These are phyloP conservation scores for Penelope pileata DNA, from an alignment of 2,113 vertebrate species.

Conservation along the genomic window DNA sequence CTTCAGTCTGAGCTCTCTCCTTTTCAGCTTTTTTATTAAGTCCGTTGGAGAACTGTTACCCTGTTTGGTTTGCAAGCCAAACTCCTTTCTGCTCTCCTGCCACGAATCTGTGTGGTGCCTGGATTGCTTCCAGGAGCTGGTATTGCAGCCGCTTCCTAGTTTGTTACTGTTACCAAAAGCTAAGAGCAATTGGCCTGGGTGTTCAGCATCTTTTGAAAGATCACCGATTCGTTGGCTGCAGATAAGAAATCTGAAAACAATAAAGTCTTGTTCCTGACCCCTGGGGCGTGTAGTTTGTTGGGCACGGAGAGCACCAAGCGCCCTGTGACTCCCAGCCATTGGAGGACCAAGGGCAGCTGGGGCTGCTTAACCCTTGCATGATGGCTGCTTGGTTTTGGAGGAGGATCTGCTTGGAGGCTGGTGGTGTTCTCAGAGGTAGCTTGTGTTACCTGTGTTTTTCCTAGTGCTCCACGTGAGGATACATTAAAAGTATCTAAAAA, in stretches of 20 bases:
- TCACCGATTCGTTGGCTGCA: not conserved
- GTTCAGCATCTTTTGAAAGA: not conserved
- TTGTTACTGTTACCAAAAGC: not conserved
- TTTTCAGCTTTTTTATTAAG: not conserved
- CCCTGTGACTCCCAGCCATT: not conserved
- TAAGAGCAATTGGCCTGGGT: not conserved
- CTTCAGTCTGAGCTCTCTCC: not conserved
- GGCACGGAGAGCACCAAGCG: not conserved
- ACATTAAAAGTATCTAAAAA: not conserved
- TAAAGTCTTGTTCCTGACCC: slow-evolving; percentile 50
- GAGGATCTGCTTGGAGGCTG: not conserved
- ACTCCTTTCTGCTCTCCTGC: not conserved
- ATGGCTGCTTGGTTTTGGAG: not conserved
- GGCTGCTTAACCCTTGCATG: not conserved
- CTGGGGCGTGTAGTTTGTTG: not conserved
- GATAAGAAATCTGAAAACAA: slow-evolving; percentile 55
- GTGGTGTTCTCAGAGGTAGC: no score
- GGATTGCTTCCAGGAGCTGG: not conserved
- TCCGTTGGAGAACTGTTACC: not conserved
- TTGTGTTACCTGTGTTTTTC: no score
- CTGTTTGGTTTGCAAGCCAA: not conserved
- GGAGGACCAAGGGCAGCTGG: not conserved
- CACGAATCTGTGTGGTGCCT: not conserved
- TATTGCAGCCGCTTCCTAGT: not conserved
- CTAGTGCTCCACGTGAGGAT: no score